Conservation (phyloP, 2,113 vertebrate species). For the Trachemys scripta region DNA sequence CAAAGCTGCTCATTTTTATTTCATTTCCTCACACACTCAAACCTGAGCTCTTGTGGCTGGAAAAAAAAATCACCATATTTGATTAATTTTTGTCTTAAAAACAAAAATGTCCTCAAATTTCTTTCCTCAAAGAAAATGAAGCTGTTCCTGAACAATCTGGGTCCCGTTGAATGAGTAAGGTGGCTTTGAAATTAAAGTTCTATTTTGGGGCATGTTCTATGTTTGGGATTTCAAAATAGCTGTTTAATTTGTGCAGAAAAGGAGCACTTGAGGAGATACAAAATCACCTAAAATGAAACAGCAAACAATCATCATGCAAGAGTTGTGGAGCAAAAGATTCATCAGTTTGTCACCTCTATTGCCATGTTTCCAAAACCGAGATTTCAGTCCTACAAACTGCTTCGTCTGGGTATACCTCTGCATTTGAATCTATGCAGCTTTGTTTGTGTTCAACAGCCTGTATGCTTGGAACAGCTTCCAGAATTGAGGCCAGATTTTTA, state of each 20-base stretch:
- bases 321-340: neutral
- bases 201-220: neutral
- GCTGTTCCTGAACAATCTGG: neutral
- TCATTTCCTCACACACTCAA: constrained; percentile 30
- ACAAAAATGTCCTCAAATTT: neutral
- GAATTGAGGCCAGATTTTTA: neutral
- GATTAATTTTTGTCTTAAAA: neutral
- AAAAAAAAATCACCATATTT: neutral
- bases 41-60: neutral
- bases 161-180: neutral
- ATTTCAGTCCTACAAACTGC: neutral
- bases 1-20: constrained; percentile 28
- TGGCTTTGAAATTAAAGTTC: neutral
- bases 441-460: neutral
- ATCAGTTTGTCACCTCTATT: neutral
- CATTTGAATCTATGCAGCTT: neutral
- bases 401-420: neutral
- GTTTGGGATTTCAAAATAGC: neutral
- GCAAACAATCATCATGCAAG: neutral
- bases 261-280: neutral
- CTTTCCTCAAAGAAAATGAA: neutral
- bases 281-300: neutral
- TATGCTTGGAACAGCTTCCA: neutral
- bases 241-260: neutral
- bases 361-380: neutral